phyloP scores from a whole-genome alignment of 2,113 vertebrate species.

The Ictalurus furcatus region DNA sequence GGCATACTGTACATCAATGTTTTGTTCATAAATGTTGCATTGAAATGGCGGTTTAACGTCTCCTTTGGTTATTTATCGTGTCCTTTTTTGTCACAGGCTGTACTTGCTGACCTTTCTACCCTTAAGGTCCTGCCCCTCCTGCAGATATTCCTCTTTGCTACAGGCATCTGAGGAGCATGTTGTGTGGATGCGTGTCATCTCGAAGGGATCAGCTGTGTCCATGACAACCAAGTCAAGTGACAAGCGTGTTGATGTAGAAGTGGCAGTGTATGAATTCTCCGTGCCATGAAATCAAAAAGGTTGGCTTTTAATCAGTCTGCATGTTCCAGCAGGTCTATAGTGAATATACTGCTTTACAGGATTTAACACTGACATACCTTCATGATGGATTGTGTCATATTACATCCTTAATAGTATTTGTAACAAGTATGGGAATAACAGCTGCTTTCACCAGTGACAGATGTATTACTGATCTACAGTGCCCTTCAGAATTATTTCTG shows the following conservation, averaged over 20 bases:
- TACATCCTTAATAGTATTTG: constrained; percentile 14
- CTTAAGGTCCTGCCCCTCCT: constrained; percentile 98
- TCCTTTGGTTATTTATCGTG: constrained; percentile 38
- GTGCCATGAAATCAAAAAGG: constrained; percentile 7
- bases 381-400: constrained; percentile 7
- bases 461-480: not conserved
- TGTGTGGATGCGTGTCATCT: not conserved
- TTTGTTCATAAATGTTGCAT: not conserved
- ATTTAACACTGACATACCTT: not conserved
- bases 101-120: constrained; percentile 97
- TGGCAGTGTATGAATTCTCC: not conserved
- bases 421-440: not conserved
- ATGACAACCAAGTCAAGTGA: constrained; percentile 5
- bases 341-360: not conserved
- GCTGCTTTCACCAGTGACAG: not conserved
- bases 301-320: not conserved
- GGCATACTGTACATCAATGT: not conserved
- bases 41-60: not conserved
- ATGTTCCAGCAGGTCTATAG: not conserved
- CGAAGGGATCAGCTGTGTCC: constrained; percentile 20
- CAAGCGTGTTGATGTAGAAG: not conserved
- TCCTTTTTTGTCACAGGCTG: constrained; percentile 79
- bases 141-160: constrained; percentile 95
- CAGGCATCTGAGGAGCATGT: constrained; percentile 76
- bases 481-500: not conserved